Base-by-base conservation (phyloP, 2,888 invertebrate species). In the Toxonevra muliebris region DNA sequence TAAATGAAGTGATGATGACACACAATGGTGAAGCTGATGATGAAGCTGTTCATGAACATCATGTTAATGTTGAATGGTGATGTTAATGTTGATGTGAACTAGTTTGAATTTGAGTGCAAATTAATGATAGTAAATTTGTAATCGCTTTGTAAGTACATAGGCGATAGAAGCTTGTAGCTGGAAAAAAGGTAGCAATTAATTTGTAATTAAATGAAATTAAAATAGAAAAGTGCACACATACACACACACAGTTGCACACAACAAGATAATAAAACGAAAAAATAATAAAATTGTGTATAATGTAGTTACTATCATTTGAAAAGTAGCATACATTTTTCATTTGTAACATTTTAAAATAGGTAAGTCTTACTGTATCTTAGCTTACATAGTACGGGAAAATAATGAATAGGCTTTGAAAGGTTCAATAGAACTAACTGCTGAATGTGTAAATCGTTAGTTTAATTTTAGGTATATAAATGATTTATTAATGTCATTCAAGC, bases 161-260 rank as follows among this genome's bases (percentile, higher is more conserved):
- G 30, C 30, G 30, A 30, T 30, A 30, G 30, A 30, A 30, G 30
- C 2, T 30, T 30, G 30, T 30, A 30, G 30, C 30, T 30, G 4
- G 15, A 13, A 30, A 15, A 60, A 60, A 70, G 60, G 57, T 64
- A 41, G 40, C 50, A 69, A 70, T 72, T 70, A 72, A 67, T 65
- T 61, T 58, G 66, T 17, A 65, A 55, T 72, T 70, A 65, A 54
- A 54, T 19, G 20, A 54, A 54, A 54, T 54, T 19, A 20, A 20
- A 54, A 15, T 17, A 54, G 55, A 54, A 20, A 15, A 17, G 17
- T 12, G 13, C 13, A 20, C 15, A 54, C 12, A 19, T 4, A 30
- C 30, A 30, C 30, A 30, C 30, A 30, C 30, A 30, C 30, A 30
- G 3, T 30, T 30, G 7, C 30, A 30, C 30, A 30, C 30, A 52